These are phyloP conservation scores for Theretra japonica DNA, from an alignment of 2,888 invertebrate species.

Conservation along the genomic window DNA sequence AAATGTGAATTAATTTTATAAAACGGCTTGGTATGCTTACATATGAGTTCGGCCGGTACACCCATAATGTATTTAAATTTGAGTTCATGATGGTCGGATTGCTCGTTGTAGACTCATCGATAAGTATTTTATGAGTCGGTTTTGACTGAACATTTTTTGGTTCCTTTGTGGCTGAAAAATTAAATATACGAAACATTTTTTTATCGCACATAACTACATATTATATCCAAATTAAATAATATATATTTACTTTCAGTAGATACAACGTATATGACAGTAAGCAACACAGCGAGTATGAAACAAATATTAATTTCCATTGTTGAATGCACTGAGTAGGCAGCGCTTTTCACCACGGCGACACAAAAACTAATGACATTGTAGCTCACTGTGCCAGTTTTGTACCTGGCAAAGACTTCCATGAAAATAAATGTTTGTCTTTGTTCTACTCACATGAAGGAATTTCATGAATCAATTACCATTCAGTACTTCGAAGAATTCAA, in stretches of 20 bases:
- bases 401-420: constrained; percentile 12
- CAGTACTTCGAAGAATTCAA: neutral
- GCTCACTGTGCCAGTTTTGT: neutral
- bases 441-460: neutral
- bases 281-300: neutral
- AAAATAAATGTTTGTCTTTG: constrained; percentile 20
- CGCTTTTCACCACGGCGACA: neutral
- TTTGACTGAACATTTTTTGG: constrained; percentile 45
- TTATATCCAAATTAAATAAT: neutral
- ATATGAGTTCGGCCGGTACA: constrained; percentile 43
- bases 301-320: neutral
- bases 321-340: neutral
- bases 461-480: constrained; percentile 14
- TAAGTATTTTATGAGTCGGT: constrained; percentile 26
- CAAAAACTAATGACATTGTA: neutral
- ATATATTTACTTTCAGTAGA: constrained; percentile 15
- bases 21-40: constrained; percentile 40
- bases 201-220: too few relatives aligned
- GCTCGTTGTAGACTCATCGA: neutral
- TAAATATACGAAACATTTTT: neutral
- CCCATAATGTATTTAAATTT: constrained; percentile 49
- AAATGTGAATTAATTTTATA: neutral
- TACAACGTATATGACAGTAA: neutral
- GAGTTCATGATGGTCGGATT: neutral
- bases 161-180: constrained; percentile 49